These are phyloP conservation scores for Notodonta ziczac DNA, from an alignment of 2,888 invertebrate genomes.

Conservation along the genomic window DNA sequence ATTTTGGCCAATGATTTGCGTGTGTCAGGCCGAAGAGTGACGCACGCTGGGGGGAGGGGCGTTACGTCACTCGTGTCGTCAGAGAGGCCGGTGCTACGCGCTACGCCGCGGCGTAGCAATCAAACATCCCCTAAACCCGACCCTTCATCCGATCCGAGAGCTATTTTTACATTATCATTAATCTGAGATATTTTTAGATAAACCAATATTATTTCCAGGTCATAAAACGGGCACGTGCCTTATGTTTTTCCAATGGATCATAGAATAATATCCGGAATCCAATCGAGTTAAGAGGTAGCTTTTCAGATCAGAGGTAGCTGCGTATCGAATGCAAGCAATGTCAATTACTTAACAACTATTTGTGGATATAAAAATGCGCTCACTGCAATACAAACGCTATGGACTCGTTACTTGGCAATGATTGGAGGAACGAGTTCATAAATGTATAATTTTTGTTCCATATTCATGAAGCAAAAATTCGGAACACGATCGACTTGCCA, in stretches of 20 bases:
- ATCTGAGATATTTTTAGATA: slow-evolving; percentile 10
- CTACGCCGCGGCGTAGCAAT: slow-evolving; percentile 50
- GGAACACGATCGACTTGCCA: slow-evolving; percentile 18
- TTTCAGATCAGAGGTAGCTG: slow-evolving; percentile 38
- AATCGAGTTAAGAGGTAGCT: slow-evolving; percentile 59
- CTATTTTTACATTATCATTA: slow-evolving; percentile 34
- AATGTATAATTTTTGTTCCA: slow-evolving; percentile 14
- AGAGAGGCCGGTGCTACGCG: slow-evolving; percentile 46
- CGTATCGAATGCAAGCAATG: slow-evolving; percentile 52
- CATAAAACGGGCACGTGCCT: slow-evolving; percentile 21
- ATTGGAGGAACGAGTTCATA: slow-evolving; percentile 26
- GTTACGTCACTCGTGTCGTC: slow-evolving; percentile 75
- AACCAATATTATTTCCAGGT: slow-evolving; percentile 22
- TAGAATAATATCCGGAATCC: slow-evolving; percentile 37
- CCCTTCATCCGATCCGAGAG: slow-evolving; percentile 22
- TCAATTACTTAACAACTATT: slow-evolving; percentile 52
- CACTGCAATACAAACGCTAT: slow-evolving; percentile 6
- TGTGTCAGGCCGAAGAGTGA: slow-evolving; percentile 51
- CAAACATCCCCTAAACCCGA: slow-evolving; percentile 32
- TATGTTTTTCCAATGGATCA: slow-evolving; percentile 29
- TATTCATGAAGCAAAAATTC: slow-evolving; percentile 26
- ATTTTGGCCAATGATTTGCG: slow-evolving; percentile 70
- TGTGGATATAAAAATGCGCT: slow-evolving; percentile 18
- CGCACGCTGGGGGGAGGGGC: slow-evolving; percentile 62
- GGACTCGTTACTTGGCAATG: not conserved